Evolutionary conservation across 64 coral and sea anemone genomes (phyloP).

Genomic region (Actinia tenebrosa): DNA sequence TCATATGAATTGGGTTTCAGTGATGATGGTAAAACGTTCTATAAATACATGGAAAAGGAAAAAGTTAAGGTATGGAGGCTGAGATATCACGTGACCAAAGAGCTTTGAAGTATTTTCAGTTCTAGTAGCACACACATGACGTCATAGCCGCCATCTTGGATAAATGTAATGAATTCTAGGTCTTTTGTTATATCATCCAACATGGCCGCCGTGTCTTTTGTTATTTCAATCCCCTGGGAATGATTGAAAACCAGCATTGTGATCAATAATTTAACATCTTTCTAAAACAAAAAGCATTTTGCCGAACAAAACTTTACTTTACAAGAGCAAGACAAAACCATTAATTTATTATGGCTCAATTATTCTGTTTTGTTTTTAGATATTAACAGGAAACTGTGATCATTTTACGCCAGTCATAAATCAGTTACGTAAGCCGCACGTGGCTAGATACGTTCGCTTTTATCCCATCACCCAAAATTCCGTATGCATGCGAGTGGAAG

Average conservation of each 20-base stretch:
- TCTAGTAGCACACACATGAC: no score
- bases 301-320: no score
- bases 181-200: no score
- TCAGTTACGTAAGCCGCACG: constrained; percentile 26
- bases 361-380: constrained; percentile 6
- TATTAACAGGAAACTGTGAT: constrained; percentile 61
- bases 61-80: constrained; percentile 19
- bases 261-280: no score
- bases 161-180: no score
- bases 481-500: constrained; percentile 63
- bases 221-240: no score
- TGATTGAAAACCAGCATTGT: no score
- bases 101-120: not conserved
- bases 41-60: constrained; percentile 56
- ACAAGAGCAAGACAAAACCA: not conserved
- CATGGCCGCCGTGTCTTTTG: no score
- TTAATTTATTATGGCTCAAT: not conserved
- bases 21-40: constrained; percentile 46
- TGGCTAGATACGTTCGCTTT: constrained; percentile 59
- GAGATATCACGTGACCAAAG: not conserved
- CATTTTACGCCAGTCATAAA: constrained; percentile 60
- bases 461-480: constrained; percentile 44
- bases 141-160: no score
- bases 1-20: constrained; percentile 57
- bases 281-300: no score